Evolutionary conservation across 2,113 vertebrate species (phyloP).

Genomic region (Morphnarchus princeps): DNA sequence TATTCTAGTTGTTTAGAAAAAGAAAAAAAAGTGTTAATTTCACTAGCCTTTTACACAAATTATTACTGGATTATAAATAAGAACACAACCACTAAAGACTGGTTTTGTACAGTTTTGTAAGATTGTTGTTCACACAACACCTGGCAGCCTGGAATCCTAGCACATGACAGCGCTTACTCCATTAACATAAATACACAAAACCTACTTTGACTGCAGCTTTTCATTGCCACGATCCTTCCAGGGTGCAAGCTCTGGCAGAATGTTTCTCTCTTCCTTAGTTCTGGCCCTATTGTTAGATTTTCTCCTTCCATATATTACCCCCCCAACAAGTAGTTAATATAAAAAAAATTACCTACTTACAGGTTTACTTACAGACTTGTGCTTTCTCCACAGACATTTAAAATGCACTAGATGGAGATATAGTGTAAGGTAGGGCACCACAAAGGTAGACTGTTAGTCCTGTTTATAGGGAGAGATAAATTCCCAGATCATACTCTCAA

Average conservation of each 20-base stretch:
- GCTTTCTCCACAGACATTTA: neutral
- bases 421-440: neutral
- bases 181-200: neutral
- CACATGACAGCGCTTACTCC: neutral
- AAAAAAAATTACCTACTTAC: neutral
- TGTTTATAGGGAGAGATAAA: neutral
- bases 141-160: neutral
- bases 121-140: neutral
- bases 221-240: neutral
- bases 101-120: neutral
- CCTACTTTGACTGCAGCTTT: neutral
- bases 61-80: neutral
- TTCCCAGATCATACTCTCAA: neutral
- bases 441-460: neutral
- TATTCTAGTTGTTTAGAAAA: neutral
- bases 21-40: neutral
- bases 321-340: neutral
- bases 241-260: neutral
- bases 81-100: neutral
- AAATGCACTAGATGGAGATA: neutral
- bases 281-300: neutral
- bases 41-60: neutral
- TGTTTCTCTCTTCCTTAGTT: neutral
- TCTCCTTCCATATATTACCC: neutral
- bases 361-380: neutral